Evolutionary conservation across 2,797 vertebrate genomes (phyloP), one percentile per base, ranked within the genome.

Genomic region (Melanitta fusca): DNA sequence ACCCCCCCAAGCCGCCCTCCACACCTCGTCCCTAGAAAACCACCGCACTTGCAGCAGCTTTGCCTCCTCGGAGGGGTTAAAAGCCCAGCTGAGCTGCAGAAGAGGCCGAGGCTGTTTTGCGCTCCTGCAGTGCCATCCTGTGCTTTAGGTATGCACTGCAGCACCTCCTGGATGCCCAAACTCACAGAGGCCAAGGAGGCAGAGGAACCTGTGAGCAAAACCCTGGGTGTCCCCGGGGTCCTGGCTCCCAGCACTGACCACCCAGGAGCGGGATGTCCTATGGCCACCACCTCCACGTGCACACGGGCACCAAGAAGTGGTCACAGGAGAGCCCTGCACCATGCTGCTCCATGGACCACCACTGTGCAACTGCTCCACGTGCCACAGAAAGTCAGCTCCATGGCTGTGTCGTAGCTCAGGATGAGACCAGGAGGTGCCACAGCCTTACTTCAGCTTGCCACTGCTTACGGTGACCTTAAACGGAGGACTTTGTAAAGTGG

Each of bases 41-140:
- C 14, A 24, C 21, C 1, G 4, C 72, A 2, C 15, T 36, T 1
- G 60, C 79, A 38, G 54, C 62, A 57, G 75, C 49, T 57, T 68
- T 3, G 0, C 36, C 30, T n/a, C 47, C 73, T 8, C 13, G 1
- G 17, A 43, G 39, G 90, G 83, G 91, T 86, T 82, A 72, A 70
- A 66, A 49, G 60, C 2, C 24, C 34, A 19, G 28, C 19, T 18
- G n/a, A 28, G 39, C 1, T 13, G 62, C 49, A 7, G 78, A 54
- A 60, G n/a, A 39, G 9, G 36, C n/a, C 3, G 9, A 36, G 64
- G 34, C 13, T 9, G 20, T 95, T 98, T 79, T 22, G 91, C 57
- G 94, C 96, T 98, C 98, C 93, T 98, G 97, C 93, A 97, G 88
- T 97, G 96, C 97, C 98, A 97, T 97, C 98, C 2, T 75, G 98